phyloP scores from a whole-genome alignment of 2,113 vertebrate species.

The Varanus salvator region DNA sequence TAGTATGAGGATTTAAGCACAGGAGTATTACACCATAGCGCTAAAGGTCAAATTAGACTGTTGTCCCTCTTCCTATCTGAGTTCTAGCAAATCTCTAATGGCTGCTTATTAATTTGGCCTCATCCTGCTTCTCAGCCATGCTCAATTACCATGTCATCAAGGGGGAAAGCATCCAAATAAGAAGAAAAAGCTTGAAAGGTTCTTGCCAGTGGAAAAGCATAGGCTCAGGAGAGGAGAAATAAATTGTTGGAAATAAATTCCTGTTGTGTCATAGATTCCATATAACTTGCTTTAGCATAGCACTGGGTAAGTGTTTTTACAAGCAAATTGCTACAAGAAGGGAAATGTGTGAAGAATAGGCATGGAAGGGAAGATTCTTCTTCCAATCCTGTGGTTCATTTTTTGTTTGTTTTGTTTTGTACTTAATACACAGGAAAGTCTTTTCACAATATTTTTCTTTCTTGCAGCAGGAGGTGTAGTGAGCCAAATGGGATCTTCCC shows the following conservation, averaged over 20 bases:
- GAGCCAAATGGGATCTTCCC: conserved; percentile 56
- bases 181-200: not conserved
- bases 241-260: not conserved
- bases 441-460: conserved; percentile 52
- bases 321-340: not conserved
- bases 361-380: conserved; percentile 1
- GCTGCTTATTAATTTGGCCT: not conserved
- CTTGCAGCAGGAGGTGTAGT: conserved; percentile 47
- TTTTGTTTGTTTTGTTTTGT: not conserved
- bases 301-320: not conserved
- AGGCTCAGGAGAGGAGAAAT: not conserved
- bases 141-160: not conserved
- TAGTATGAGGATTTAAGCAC: not conserved
- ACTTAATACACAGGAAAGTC: conserved; percentile 27
- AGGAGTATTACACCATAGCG: not conserved
- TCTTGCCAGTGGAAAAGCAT: not conserved
- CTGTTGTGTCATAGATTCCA: not conserved
- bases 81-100: not conserved
- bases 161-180: not conserved
- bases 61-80: not conserved
- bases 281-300: not conserved
- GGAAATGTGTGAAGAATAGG: not conserved
- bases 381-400: not conserved
- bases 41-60: not conserved
- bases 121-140: not conserved